Conservation (phyloP, 2,797 vertebrate genomes). For the Scarus forsteni region DNA sequence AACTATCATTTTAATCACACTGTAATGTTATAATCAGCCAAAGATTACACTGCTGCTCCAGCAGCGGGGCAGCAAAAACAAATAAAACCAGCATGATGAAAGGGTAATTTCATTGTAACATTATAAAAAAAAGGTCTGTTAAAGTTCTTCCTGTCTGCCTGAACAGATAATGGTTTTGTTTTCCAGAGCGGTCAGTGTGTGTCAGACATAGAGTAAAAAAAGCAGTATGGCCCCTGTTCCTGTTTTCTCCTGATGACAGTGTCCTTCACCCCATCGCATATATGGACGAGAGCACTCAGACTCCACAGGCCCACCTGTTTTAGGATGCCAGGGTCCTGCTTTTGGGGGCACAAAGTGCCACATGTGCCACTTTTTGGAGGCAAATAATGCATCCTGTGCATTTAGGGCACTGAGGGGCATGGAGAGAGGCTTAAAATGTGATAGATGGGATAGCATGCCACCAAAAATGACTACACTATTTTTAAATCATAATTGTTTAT, state of each 20-base stretch:
- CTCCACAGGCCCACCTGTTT: conserved; percentile 6
- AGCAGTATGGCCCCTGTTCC: conserved; percentile 11
- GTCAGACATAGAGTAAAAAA: conserved; percentile 34
- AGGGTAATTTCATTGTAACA: neutral
- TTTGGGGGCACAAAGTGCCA: conserved; percentile 13
- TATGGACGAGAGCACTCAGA: conserved; percentile 22
- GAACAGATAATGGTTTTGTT: conserved; percentile 22
- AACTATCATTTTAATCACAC: neutral
- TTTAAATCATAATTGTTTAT: too few relatives aligned
- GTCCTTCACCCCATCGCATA: conserved; percentile 18
- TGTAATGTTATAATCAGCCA: conserved; percentile 10
- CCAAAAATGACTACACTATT: neutral
- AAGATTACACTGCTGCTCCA: neutral
- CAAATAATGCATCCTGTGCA: conserved; percentile 7
- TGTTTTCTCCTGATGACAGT: conserved; percentile 15
- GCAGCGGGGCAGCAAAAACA: neutral
- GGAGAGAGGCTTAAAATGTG: neutral
- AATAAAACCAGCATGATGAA: neutral
- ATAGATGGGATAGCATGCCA: neutral
- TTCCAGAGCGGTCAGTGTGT: conserved; percentile 16
- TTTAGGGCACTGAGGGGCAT: neutral
- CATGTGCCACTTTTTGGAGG: conserved; percentile 3
- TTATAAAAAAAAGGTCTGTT: neutral
- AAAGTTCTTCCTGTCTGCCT: neutral
- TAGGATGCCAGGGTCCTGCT: conserved; percentile 17